Evolutionary conservation across 2,888 invertebrate genomes (phyloP).

Genomic region (Eumacrocentrus americanus): DNA sequence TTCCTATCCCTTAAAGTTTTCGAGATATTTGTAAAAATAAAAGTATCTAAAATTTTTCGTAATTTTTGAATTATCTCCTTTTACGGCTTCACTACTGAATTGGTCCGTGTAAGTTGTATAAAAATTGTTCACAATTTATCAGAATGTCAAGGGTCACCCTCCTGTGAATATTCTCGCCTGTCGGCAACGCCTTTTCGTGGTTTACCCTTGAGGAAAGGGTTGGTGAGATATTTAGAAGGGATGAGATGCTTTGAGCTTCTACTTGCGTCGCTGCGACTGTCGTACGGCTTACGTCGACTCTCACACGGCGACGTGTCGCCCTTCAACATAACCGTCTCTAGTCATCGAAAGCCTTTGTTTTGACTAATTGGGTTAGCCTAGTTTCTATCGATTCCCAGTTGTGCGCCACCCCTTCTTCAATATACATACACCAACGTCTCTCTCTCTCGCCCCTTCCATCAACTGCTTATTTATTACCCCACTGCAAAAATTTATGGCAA

Average conservation of each 20-base stretch:
- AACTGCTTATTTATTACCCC: neutral
- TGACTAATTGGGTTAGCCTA: slow-evolving; percentile 54
- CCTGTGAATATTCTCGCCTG: neutral
- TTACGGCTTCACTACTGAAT: no score
- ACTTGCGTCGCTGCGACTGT: neutral
- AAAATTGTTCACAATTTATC: no score
- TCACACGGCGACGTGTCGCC: slow-evolving; percentile 20
- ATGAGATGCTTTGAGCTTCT: slow-evolving; percentile 19
- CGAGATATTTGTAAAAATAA: neutral
- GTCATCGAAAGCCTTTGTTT: slow-evolving; percentile 49
- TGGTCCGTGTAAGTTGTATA: no score
- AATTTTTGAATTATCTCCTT: no score
- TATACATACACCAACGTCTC: no score
- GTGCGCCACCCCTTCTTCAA: slow-evolving; percentile 5
- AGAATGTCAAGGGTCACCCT: neutral
- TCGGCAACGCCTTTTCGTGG: slow-evolving; percentile 3
- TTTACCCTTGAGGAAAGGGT: slow-evolving; percentile 1
- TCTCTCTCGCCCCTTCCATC: slow-evolving; percentile 4
- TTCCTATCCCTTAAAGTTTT: neutral
- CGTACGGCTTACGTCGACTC: slow-evolving; percentile 7
- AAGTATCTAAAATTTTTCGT: neutral
- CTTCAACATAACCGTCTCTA: slow-evolving; percentile 39
- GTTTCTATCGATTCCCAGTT: slow-evolving; percentile 48
- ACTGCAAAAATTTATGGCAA: slow-evolving; percentile 22
- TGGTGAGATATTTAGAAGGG: neutral